Evolutionary conservation across 2,888 invertebrate species (phyloP), one percentile per base, ranked within the genome.

Genomic region (Crepidodera aurea): DNA sequence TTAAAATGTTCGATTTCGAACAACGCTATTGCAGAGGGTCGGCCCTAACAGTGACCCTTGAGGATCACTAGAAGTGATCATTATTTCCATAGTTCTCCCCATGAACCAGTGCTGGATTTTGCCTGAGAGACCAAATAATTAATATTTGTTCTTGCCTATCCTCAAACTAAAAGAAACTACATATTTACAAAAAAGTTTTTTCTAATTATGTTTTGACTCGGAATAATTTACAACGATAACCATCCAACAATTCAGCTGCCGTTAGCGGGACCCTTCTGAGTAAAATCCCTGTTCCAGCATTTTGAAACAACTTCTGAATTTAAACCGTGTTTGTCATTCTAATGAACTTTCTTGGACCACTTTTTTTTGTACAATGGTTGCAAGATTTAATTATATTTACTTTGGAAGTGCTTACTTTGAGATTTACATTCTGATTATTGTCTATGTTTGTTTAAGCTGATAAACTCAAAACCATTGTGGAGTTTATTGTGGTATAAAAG

Each of bases 351-450:
- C 71, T 70, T 69, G 64, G 56, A 48, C 55, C 56, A 63, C 51
- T 61, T 69, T 66, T n/a, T 68, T 65, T 62, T 62, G 46, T 56
- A 58, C 59, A 34, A 48, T 22, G 56, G 55, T 34, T 46, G 54
- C 60, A 19, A 50, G 67, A 62, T 70, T 69, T 70, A 71, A 72
- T 72, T 71, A 62, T 70, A 69, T 72, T 72, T 71, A 63, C 65
- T 71, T 64, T 59, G 63, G 63, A 68, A 69, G 62, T 69, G 72
- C 72, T 70, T 68, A 68, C 69, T 59, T 61, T 29, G 63, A 59
- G 59, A 69, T 72, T 72, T 70, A 69, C 69, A 69, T 70, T 72
- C 64, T 67, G 68, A 70, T 70, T 68, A 70, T 71, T 70, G 67
- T 68, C 71, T 69, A 65, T 69, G 70, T 71, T 72, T 69, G 65